phyloP scores from a whole-genome alignment of 2,113 vertebrate genomes.

The Polypterus bichir region DNA sequence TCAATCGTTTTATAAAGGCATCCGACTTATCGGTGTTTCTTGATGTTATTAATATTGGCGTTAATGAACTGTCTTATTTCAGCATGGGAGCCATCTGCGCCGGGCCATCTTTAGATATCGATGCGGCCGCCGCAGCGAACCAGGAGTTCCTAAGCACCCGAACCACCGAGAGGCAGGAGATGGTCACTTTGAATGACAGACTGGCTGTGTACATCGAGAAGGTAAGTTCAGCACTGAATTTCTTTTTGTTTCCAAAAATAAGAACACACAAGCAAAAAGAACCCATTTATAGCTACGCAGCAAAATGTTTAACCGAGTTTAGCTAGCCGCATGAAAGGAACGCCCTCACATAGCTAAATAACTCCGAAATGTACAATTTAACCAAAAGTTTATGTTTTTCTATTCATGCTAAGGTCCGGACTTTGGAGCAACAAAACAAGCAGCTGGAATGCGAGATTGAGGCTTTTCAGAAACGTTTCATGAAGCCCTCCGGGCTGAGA shows the following conservation, averaged over 20 bases:
- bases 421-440: constrained; percentile 42
- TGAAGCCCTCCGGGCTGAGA: constrained; percentile 36
- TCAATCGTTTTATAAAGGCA: too few relatives aligned
- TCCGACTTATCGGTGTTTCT: too few relatives aligned
- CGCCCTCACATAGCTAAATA: too few relatives aligned
- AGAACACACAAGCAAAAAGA: too few relatives aligned
- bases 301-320: too few relatives aligned
- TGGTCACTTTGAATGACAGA: constrained; percentile 50
- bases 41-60: neutral
- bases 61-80: constrained; percentile 14
- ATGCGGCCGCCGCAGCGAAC: constrained; percentile 43
- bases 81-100: constrained; percentile 34
- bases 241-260: neutral
- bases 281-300: too few relatives aligned
- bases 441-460: constrained; percentile 39
- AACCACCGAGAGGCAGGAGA: constrained; percentile 37
- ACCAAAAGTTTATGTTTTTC: neutral
- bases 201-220: constrained; percentile 48
- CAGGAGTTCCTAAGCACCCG: constrained; percentile 41
- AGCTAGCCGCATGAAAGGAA: too few relatives aligned
- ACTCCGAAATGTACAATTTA: too few relatives aligned
- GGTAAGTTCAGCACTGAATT: constrained; percentile 22
- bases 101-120: constrained; percentile 36
- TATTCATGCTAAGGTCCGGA: constrained; percentile 36
- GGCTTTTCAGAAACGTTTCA: constrained; percentile 34